These are phyloP conservation scores for Gymnoscopelus microlampas DNA, from an alignment of 2,797 vertebrate species.

Conservation along the genomic window DNA sequence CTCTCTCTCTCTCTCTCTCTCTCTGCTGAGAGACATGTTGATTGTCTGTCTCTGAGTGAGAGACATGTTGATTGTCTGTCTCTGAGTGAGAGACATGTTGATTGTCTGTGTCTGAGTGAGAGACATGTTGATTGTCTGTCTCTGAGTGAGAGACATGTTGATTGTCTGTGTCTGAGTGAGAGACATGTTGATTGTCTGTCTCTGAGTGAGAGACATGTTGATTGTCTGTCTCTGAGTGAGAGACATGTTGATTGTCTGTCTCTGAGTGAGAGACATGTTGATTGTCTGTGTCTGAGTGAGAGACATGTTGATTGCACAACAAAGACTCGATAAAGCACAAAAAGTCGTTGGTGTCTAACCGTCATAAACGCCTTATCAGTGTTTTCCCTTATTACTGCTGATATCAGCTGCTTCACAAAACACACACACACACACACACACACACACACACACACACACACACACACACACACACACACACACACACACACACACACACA, in stretches of 20 bases:
- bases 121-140: no score
- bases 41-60: no score
- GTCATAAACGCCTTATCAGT: slow-evolving; percentile 68
- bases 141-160: not conserved
- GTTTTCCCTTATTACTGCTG: slow-evolving; percentile 70
- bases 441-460: slow-evolving; percentile 14
- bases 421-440: slow-evolving; percentile 38
- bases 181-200: no score
- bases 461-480: not conserved
- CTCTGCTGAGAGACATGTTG: not conserved
- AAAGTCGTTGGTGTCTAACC: slow-evolving; percentile 58
- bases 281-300: no score
- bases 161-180: no score
- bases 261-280: not conserved
- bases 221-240: no score
- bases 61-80: not conserved
- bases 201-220: not conserved
- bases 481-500: slow-evolving; percentile 1
- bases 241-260: no score
- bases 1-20: not conserved
- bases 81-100: not conserved
- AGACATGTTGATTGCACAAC: slow-evolving; percentile 3
- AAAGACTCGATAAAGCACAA: slow-evolving; percentile 37
- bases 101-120: no score
- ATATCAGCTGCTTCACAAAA: slow-evolving; percentile 61